Percentiles rank a stretch among this genome's conserved stretches.
phyloP scores from a whole-genome alignment of 2,113 vertebrate genomes.

The Onychorhynchus coronatus region DNA sequence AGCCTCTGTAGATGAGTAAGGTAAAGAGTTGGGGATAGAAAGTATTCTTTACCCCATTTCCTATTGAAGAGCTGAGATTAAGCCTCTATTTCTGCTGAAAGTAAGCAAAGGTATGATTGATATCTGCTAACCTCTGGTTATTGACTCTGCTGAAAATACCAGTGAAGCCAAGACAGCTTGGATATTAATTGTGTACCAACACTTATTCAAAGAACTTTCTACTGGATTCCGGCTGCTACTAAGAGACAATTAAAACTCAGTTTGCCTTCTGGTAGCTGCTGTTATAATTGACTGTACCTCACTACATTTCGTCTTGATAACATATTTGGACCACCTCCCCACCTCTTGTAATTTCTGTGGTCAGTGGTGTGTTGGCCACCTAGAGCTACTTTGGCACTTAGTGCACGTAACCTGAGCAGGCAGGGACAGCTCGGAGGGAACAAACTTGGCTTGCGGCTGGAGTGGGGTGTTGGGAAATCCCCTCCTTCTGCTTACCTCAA shows the following conservation, averaged over 20 bases:
- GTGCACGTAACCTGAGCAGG: background rate
- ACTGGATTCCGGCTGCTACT: background rate
- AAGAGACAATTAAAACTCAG: background rate
- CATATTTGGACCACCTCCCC: background rate
- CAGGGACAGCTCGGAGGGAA: background rate
- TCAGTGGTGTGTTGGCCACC: background rate
- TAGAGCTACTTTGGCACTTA: background rate
- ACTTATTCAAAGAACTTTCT: background rate
- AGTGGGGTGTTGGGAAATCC: background rate
- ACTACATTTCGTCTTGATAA: background rate
- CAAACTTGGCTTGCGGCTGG: background rate
- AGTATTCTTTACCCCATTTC: background rate
- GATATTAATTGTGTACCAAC: background rate
- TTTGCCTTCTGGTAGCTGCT: background rate
- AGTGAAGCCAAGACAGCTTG: background rate
- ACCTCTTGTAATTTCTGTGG: background rate
- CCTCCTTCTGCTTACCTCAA: background rate
- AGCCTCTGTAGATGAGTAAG: background rate
- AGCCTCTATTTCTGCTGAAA: background rate
- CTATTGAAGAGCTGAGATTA: background rate
- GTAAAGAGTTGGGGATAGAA: background rate
- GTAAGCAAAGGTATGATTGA: background rate
- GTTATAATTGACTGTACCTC: background rate
- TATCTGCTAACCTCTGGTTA: background rate
- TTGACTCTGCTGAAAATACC: background rate